Percentiles rank a stretch among this genome's conserved stretches.
These are phyloP conservation scores for Temnothorax unifasciatus DNA, from an alignment of 2,888 invertebrate genomes.

Conservation along the genomic window DNA sequence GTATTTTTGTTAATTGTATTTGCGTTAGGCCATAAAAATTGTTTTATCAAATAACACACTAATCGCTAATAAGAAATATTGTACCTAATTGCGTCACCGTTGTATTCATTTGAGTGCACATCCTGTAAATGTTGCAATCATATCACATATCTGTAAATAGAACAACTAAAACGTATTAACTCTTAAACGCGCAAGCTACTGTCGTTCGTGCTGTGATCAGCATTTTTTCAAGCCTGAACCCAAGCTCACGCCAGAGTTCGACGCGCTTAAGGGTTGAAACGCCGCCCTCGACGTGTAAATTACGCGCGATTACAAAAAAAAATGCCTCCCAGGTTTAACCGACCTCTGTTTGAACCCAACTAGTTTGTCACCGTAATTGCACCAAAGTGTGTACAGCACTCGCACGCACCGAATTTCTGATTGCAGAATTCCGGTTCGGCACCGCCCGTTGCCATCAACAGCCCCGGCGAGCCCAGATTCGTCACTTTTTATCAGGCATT, in stretches of 20 bases:
- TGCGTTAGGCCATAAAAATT: neutral
- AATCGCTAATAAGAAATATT: conserved; percentile 24
- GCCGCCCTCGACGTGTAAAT: conserved; percentile 1
- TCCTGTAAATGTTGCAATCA: conserved; percentile 12
- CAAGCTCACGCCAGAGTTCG: neutral
- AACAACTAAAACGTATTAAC: conserved; percentile 20
- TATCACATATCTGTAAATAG: conserved; percentile 26
- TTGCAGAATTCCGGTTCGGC: conserved; percentile 81
- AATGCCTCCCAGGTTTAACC: neutral
- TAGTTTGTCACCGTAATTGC: conserved; percentile 40
- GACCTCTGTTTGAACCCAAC: neutral
- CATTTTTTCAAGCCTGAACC: neutral
- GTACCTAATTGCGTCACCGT: neutral
- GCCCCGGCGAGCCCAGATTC: conserved; percentile 83
- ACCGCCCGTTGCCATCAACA: conserved; percentile 81
- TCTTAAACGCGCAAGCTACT: conserved; percentile 29
- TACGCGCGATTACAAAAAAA: neutral
- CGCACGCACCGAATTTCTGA: conserved; percentile 79
- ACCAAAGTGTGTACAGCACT: conserved; percentile 72
- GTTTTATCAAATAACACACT: conserved; percentile 23
- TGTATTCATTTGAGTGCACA: conserved; percentile 2
- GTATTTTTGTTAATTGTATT: neutral
- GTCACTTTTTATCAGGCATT: conserved; percentile 84
- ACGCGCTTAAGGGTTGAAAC: conserved; percentile 25
- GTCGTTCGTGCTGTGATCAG: neutral